Evolutionary conservation across 2,797 vertebrate species (phyloP).

Genomic region (Amazonetta brasiliensis): DNA sequence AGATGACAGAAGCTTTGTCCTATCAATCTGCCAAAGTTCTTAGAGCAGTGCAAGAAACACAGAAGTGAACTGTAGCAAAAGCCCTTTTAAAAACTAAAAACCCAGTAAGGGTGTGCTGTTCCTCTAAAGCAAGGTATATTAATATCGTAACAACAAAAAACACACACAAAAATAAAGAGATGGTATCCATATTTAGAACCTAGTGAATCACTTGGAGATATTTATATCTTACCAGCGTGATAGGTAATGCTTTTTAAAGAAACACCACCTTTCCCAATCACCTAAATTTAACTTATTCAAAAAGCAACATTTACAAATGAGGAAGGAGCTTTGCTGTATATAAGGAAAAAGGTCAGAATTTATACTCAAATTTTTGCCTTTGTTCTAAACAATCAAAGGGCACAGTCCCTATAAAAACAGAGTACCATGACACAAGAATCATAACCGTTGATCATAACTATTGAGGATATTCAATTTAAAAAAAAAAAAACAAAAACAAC

Average conservation of each 20-base stretch:
- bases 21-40: neutral
- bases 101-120: neutral
- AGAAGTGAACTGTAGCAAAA: neutral
- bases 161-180: neutral
- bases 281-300: neutral
- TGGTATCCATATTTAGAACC: neutral
- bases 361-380: neutral
- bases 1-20: neutral
- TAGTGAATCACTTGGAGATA: neutral
- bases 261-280: neutral
- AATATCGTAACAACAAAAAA: neutral
- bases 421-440: neutral
- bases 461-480: neutral
- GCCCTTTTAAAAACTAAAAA: neutral
- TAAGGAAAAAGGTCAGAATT: neutral
- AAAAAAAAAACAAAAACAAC: neutral
- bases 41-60: neutral
- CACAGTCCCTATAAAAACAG: neutral
- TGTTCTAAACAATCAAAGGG: neutral
- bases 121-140: neutral
- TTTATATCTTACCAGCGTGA: neutral
- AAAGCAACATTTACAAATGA: neutral
- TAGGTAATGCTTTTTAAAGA: neutral
- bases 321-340: neutral
- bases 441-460: neutral